Percentiles rank a stretch among this genome's conserved stretches.
Conservation (phyloP, 30 jellyfish, hydroid and myxozoan genomes). For the Aurelia aurita region DNA sequence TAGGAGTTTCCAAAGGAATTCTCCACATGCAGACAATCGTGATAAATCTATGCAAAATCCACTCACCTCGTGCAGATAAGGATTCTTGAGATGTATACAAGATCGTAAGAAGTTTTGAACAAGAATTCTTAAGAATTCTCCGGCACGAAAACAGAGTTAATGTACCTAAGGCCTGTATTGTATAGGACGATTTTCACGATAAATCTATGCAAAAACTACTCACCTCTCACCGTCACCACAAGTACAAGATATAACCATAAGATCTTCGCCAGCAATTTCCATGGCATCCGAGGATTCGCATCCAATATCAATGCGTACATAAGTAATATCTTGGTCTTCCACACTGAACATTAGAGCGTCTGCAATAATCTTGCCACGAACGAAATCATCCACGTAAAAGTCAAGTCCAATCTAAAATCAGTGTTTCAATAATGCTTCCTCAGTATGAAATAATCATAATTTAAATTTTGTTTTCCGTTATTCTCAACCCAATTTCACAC, state of each 20-base stretch:
- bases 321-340: constrained; percentile 45
- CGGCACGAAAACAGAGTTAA: too few species aligned
- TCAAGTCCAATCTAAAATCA: background rate
- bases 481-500: too few species aligned
- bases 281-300: constrained; percentile 62
- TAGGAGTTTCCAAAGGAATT: too few species aligned
- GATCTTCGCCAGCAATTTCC: constrained; percentile 63
- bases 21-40: too few species aligned
- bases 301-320: constrained; percentile 71
- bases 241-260: constrained; percentile 15
- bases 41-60: too few species aligned
- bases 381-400: constrained; percentile 41
- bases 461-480: background rate
- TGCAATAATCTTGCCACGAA: constrained; percentile 51
- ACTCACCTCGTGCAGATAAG: too few species aligned
- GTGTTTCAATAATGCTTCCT: background rate
- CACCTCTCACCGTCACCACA: constrained; percentile 37
- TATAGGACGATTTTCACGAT: background rate
- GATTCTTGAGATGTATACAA: too few species aligned
- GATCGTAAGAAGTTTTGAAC: too few species aligned
- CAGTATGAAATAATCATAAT: background rate
- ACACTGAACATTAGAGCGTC: constrained; percentile 69
- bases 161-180: background rate
- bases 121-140: too few species aligned
- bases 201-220: background rate